phyloP scores from a whole-genome alignment of 2,797 vertebrate species.

The Crenichthys baileyi region DNA sequence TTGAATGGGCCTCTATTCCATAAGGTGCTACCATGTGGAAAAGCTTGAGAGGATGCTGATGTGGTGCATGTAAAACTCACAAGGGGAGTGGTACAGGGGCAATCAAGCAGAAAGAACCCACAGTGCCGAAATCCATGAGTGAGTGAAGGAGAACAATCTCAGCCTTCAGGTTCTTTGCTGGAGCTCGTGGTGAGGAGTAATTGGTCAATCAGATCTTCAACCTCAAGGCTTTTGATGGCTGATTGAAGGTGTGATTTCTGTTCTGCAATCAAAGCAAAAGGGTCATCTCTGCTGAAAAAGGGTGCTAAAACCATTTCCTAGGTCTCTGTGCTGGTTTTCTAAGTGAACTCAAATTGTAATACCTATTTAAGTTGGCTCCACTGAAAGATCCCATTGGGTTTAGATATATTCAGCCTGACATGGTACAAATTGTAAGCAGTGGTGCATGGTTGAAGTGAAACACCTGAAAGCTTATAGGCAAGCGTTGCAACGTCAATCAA shows the following conservation, averaged over 20 bases:
- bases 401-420: slow-evolving; percentile 36
- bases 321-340: slow-evolving; percentile 47
- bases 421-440: slow-evolving; percentile 31
- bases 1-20: slow-evolving; percentile 73
- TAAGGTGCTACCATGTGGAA: slow-evolving; percentile 75
- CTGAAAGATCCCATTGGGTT: slow-evolving; percentile 30
- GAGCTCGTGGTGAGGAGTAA: slow-evolving; percentile 71
- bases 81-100: slow-evolving; percentile 67
- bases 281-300: slow-evolving; percentile 60
- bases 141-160: slow-evolving; percentile 69
- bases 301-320: slow-evolving; percentile 44
- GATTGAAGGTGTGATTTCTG: slow-evolving; percentile 80
- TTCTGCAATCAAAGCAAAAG: slow-evolving; percentile 66
- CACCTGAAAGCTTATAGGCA: slow-evolving; percentile 33
- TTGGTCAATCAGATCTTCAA: slow-evolving; percentile 79
- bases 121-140: slow-evolving; percentile 70
- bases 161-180: slow-evolving; percentile 62
- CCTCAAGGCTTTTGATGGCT: slow-evolving; percentile 70
- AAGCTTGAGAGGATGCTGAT: slow-evolving; percentile 73
- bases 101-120: slow-evolving; percentile 78
- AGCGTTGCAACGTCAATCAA: slow-evolving; percentile 50
- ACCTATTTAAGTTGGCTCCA: slow-evolving; percentile 25
- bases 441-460: slow-evolving; percentile 24
- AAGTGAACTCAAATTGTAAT: slow-evolving; percentile 33
- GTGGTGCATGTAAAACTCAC: slow-evolving; percentile 44